These are phyloP conservation scores for Corbicula japonica DNA, from an alignment of 2,888 invertebrate genomes.

Conservation along the genomic window DNA sequence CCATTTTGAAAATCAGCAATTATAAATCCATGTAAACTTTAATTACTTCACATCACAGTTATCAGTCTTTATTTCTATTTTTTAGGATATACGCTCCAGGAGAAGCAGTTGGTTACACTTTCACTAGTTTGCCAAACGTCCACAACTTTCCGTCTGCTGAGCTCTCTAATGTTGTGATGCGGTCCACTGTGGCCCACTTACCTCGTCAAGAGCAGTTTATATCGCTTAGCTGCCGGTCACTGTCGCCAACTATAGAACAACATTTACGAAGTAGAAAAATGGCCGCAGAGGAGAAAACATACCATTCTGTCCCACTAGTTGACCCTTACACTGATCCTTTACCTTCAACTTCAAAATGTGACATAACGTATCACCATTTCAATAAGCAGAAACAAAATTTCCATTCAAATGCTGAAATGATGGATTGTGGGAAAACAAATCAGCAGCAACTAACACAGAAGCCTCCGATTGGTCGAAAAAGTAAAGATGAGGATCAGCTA, in stretches of 20 bases:
- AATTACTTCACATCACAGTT: too few species aligned
- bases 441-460: slow-evolving; percentile 24
- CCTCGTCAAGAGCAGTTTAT: slow-evolving; percentile 69
- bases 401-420: neutral
- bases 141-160: slow-evolving; percentile 83
- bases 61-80: too few species aligned
- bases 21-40: too few species aligned
- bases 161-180: slow-evolving; percentile 86
- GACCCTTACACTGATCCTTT: slow-evolving; percentile 33
- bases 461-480: slow-evolving; percentile 51
- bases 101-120: slow-evolving; percentile 89
- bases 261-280: slow-evolving; percentile 31
- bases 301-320: neutral
- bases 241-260: slow-evolving; percentile 32
- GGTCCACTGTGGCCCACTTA: slow-evolving; percentile 87
- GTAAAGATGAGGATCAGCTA: slow-evolving; percentile 22
- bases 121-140: slow-evolving; percentile 83
- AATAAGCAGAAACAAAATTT: slow-evolving; percentile 7
- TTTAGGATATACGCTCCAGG: slow-evolving; percentile 90
- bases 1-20: too few species aligned
- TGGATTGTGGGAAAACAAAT: slow-evolving; percentile 3
- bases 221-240: slow-evolving; percentile 60
- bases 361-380: neutral
- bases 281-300: slow-evolving; percentile 14
- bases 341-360: slow-evolving; percentile 57